Evolutionary conservation across 2,113 vertebrate genomes (phyloP).

Genomic region (Zosterops pallidus): DNA sequence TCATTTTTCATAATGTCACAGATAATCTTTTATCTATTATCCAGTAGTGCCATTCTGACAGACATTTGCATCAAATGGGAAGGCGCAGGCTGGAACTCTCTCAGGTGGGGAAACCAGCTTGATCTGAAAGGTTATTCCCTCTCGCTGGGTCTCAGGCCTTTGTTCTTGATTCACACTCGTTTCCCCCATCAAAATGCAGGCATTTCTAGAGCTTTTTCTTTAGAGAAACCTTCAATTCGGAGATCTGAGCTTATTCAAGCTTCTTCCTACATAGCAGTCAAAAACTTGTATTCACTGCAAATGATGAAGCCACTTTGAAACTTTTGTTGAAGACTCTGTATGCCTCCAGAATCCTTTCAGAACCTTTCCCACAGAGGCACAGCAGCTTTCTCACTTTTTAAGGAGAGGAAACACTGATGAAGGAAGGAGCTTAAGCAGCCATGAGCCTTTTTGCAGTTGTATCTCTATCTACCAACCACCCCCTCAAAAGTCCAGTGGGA

Average conservation of each 20-base stretch:
- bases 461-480: background rate
- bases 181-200: slow-evolving; percentile 58
- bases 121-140: slow-evolving; percentile 76
- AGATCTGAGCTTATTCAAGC: slow-evolving; percentile 75
- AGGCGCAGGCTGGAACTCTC: slow-evolving; percentile 57
- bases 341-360: slow-evolving; percentile 65
- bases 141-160: slow-evolving; percentile 49
- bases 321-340: slow-evolving; percentile 41
- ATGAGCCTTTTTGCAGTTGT: background rate
- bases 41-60: slow-evolving; percentile 68
- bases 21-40: slow-evolving; percentile 78
- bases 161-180: slow-evolving; percentile 64
- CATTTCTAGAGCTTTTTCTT: slow-evolving; percentile 75
- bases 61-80: slow-evolving; percentile 77
- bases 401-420: background rate
- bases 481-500: background rate
- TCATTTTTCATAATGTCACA: slow-evolving; percentile 76
- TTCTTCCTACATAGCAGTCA: slow-evolving; percentile 57
- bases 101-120: slow-evolving; percentile 69
- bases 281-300: slow-evolving; percentile 57
- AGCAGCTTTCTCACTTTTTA: background rate
- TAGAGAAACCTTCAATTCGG: slow-evolving; percentile 62
- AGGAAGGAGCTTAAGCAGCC: background rate
- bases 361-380: slow-evolving; percentile 26
- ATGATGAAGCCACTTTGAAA: slow-evolving; percentile 70